These are phyloP conservation scores for Brachionus calyciflorus DNA, from an alignment of 1,140 invertebrate species.

Conservation along the genomic window DNA sequence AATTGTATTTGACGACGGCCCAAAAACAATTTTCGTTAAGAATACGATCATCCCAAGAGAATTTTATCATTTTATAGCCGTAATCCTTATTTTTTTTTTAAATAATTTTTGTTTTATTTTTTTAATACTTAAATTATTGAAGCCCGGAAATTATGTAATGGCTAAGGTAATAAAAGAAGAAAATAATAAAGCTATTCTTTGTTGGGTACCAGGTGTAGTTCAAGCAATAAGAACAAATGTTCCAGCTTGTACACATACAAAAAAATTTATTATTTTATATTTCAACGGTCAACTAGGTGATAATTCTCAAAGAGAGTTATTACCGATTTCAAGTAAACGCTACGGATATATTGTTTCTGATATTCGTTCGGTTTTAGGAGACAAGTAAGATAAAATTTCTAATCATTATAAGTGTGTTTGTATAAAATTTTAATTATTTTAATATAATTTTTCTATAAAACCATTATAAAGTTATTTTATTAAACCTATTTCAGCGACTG, in stretches of 20 bases:
- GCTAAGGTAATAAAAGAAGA: constrained; percentile 25
- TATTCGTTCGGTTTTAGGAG: constrained; percentile 5
- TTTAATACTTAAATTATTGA: not conserved
- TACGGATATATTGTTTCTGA: constrained; percentile 5
- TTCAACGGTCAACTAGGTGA: constrained; percentile 33
- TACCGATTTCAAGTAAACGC: not conserved
- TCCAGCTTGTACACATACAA: not conserved
- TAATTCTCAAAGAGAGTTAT: not conserved
- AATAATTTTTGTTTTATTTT: too few relatives aligned
- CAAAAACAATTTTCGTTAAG: not conserved
- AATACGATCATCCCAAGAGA: not conserved
- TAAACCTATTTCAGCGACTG: too few relatives aligned
- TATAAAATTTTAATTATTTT: too few relatives aligned
- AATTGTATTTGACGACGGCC: constrained; percentile 27
- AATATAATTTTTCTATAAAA: too few relatives aligned
- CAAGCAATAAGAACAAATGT: not conserved
- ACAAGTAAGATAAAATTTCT: too few relatives aligned
- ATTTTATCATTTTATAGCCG: too few relatives aligned
- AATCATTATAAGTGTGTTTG: too few relatives aligned
- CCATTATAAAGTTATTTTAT: too few relatives aligned
- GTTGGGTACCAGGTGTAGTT: constrained; percentile 41
- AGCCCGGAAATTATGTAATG: constrained; percentile 29
- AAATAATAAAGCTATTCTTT: not conserved
- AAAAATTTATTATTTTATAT: constrained; percentile 15
- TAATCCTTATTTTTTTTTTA: too few relatives aligned